A percentile compares a stretch with the other conserved stretches of the same genome.
Conservation (phyloP, 2,888 invertebrate genomes). For the Caenorhabditis doughertyi region DNA sequence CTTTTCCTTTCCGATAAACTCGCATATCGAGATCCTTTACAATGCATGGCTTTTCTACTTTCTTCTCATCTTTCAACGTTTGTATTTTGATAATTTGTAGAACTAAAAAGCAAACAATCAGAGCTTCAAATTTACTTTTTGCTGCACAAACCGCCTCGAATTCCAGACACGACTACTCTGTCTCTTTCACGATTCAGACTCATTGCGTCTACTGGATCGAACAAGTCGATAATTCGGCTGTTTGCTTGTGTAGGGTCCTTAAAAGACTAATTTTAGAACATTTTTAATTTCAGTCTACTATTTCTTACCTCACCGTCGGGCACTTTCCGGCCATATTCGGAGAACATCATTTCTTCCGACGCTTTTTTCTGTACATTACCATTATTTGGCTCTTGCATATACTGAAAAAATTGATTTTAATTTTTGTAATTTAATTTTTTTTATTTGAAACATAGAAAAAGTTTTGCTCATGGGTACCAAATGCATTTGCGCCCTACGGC, state of each 20-base stretch:
- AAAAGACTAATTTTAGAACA: background rate
- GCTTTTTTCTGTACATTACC: conserved; percentile 51
- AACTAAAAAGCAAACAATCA: conserved; percentile 50
- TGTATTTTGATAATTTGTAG: conserved; percentile 65
- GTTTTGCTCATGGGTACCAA: background rate
- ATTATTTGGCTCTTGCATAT: conserved; percentile 32
- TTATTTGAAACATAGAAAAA: background rate
- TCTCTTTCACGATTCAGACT: conserved; percentile 63
- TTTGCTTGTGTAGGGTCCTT: conserved; percentile 62
- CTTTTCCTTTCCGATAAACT: conserved; percentile 55
- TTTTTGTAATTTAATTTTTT: background rate
- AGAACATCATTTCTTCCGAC: conserved; percentile 56
- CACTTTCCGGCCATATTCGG: conserved; percentile 40
- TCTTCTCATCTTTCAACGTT: no score
- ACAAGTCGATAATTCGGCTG: conserved; percentile 59
- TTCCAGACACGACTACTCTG: conserved; percentile 66
- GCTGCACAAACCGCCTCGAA: conserved; percentile 61
- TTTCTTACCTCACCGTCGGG: conserved; percentile 53
- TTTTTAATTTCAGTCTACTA: background rate
- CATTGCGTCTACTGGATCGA: conserved; percentile 71
- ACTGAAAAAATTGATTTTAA: conserved; percentile 32
- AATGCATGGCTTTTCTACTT: conserved; percentile 47
- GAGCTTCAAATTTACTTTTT: background rate
- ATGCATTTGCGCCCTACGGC: background rate
- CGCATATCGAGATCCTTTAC: conserved; percentile 58